These are phyloP conservation scores for Rhinolophus ferrumequinum DNA, from an alignment of 2,113 vertebrate species.

Conservation along the genomic window DNA sequence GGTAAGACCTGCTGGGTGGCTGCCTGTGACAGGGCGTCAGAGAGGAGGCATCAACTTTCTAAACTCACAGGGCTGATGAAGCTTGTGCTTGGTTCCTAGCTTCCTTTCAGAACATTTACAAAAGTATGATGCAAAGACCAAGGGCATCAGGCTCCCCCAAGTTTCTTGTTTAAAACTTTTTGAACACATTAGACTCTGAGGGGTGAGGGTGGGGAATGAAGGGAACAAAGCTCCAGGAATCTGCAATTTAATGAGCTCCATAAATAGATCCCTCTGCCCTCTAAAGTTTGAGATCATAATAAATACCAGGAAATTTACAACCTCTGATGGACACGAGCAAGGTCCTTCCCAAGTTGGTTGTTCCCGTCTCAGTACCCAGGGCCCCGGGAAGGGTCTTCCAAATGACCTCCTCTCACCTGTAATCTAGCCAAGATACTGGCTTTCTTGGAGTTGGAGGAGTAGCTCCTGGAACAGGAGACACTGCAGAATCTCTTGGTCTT, in stretches of 20 bases:
- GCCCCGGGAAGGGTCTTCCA: not conserved
- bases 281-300: not conserved
- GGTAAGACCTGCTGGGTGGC: not conserved
- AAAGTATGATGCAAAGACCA: not conserved
- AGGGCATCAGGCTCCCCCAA: not conserved
- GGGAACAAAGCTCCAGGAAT: not conserved
- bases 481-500: constrained; percentile 98
- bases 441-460: constrained; percentile 97
- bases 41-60: not conserved
- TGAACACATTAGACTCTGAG: not conserved
- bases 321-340: not conserved
- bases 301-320: not conserved
- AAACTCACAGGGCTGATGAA: not conserved
- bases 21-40: not conserved
- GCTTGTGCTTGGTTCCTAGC: not conserved
- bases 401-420: constrained; percentile 86
- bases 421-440: constrained; percentile 93
- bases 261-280: not conserved
- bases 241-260: not conserved
- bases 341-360: not conserved
- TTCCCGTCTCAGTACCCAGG: not conserved
- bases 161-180: not conserved
- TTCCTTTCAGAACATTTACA: not conserved
- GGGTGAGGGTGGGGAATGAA: not conserved
- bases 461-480: constrained; percentile 94